phyloP scores from a whole-genome alignment of 2,888 invertebrate genomes.

The Amphipyra tragopoginis region DNA sequence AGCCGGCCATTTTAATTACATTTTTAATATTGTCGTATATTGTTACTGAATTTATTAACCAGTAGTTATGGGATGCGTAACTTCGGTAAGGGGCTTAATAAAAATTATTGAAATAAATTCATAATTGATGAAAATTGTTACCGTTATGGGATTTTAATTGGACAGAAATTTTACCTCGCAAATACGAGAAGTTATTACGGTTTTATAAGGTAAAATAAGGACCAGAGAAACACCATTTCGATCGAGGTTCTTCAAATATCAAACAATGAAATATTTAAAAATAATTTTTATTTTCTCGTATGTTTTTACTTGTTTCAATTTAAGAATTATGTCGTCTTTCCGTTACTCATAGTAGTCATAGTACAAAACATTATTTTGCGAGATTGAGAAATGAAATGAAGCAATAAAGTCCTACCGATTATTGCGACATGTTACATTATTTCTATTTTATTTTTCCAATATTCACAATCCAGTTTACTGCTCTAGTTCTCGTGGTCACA shows the following conservation, averaged over 20 bases:
- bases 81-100: slow-evolving; percentile 39
- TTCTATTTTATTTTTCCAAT: not conserved
- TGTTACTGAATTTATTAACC: slow-evolving; percentile 56
- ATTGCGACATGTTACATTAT: too few relatives aligned
- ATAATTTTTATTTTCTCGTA: too few relatives aligned
- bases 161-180: slow-evolving; percentile 16
- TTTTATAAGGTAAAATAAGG: slow-evolving; percentile 8
- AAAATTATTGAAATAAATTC: slow-evolving; percentile 46
- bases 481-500: not conserved
- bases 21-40: slow-evolving; percentile 76
- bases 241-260: not conserved
- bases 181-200: slow-evolving; percentile 9
- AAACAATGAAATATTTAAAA: not conserved
- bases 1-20: slow-evolving; percentile 78
- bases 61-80: slow-evolving; percentile 47
- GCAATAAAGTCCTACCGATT: too few relatives aligned
- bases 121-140: slow-evolving; percentile 43
- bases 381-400: too few relatives aligned
- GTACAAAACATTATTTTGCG: too few relatives aligned
- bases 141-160: slow-evolving; percentile 49
- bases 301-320: too few relatives aligned
- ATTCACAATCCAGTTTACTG: slow-evolving; percentile 2
- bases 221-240: not conserved
- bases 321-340: too few relatives aligned
- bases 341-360: too few relatives aligned